phyloP scores from a whole-genome alignment of 2,113 vertebrate genomes.

The Lophotis ruficrista region DNA sequence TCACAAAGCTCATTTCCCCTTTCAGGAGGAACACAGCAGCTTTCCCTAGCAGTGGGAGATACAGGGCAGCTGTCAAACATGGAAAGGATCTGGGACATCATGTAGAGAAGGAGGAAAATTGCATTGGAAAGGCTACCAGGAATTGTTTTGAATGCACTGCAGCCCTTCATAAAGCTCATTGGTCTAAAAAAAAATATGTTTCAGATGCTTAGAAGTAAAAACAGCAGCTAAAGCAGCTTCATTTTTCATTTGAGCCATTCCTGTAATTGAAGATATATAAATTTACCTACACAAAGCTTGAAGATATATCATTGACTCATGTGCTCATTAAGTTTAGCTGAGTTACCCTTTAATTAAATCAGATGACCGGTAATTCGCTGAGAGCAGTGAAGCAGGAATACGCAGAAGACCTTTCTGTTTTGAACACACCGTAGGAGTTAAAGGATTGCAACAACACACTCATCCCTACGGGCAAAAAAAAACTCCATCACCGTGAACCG shows the following conservation, averaged over 20 bases:
- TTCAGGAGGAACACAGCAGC: background rate
- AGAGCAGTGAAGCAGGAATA: background rate
- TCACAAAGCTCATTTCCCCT: background rate
- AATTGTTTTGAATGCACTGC: background rate
- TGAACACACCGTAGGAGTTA: background rate
- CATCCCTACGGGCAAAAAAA: background rate
- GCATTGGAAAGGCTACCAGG: background rate
- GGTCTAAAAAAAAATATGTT: background rate
- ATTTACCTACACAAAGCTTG: background rate
- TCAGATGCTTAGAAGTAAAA: background rate
- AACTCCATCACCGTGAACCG: background rate
- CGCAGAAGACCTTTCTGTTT: background rate
- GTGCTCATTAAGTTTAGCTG: background rate
- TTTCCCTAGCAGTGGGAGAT: background rate
- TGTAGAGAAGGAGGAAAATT: background rate
- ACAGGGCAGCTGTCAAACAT: background rate
- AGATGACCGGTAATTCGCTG: background rate
- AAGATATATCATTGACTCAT: background rate
- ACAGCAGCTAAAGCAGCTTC: background rate
- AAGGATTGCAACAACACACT: background rate
- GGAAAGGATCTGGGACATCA: background rate
- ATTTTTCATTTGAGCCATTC: background rate
- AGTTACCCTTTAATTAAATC: background rate
- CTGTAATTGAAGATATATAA: background rate
- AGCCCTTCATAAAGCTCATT: background rate